Percentiles rank a stretch among this genome's conserved stretches.
phyloP scores from a whole-genome alignment of 2,888 invertebrate species.

The Adela reaumurella region DNA sequence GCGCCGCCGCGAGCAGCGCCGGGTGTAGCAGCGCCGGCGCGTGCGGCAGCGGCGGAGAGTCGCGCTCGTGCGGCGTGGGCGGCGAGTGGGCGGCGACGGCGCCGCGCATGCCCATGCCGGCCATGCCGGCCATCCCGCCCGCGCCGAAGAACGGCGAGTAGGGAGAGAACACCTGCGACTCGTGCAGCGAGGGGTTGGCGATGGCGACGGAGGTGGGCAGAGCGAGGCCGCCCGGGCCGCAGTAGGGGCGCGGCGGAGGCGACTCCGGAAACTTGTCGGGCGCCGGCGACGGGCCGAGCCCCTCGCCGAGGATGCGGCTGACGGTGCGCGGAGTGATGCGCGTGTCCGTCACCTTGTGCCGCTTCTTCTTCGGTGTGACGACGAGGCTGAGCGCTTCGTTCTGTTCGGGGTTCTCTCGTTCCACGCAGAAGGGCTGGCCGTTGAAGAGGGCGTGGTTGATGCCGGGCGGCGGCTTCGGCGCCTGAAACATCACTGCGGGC shows the following conservation, averaged over 20 bases:
- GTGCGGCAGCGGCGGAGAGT: slow-evolving; percentile 81
- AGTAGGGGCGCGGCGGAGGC: slow-evolving; percentile 70
- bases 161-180: slow-evolving; percentile 89
- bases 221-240: slow-evolving; percentile 85
- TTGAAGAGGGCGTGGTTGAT: slow-evolving; percentile 60
- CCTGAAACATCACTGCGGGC: slow-evolving; percentile 76
- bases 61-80: slow-evolving; percentile 64
- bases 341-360: slow-evolving; percentile 96
- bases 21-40: slow-evolving; percentile 83
- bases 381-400: slow-evolving; percentile 93
- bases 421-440: slow-evolving; percentile 59
- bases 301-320: slow-evolving; percentile 80
- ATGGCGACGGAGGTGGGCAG: slow-evolving; percentile 95
- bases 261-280: slow-evolving; percentile 58
- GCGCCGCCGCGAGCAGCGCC: slow-evolving; percentile 77
- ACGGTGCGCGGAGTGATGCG: slow-evolving; percentile 88
- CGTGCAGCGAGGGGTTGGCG: slow-evolving; percentile 92
- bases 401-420: slow-evolving; percentile 79
- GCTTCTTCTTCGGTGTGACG: slow-evolving; percentile 92
- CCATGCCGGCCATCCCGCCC: slow-evolving; percentile 37
- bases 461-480: slow-evolving; percentile 73
- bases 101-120: slow-evolving; percentile 18
- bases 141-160: slow-evolving; percentile 86
- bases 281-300: slow-evolving; percentile 66
- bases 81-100: slow-evolving; percentile 30